Conservation (phyloP, 1,140 invertebrate genomes). For the Diplogasteroides magnus region DNA sequence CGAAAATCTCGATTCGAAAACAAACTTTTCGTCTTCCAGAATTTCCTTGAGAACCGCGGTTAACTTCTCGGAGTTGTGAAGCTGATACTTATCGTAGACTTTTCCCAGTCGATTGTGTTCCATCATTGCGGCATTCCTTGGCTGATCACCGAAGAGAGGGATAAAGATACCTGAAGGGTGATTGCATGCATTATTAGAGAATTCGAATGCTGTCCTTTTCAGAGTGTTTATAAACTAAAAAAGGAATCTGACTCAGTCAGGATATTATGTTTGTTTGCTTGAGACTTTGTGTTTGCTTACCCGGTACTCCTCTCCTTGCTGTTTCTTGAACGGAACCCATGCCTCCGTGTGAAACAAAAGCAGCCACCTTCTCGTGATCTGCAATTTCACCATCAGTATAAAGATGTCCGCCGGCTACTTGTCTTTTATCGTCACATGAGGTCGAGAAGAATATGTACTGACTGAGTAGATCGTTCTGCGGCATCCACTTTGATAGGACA, state of each 20-base stretch:
- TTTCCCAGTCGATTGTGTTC: not conserved
- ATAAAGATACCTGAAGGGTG: not conserved
- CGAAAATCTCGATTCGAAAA: no score
- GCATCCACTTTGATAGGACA: not conserved
- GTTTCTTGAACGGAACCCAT: not conserved
- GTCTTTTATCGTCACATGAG: no score
- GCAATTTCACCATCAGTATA: not conserved
- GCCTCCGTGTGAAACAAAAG: not conserved
- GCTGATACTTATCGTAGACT: no score
- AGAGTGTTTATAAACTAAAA: no score
- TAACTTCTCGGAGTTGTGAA: no score
- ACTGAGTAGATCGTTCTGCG: not conserved
- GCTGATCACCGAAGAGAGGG: not conserved
- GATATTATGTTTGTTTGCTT: no score
- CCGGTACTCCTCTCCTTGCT: not conserved
- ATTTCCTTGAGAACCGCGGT: no score
- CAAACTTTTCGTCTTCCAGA: no score
- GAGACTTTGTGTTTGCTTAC: no score
- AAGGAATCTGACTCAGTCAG: no score
- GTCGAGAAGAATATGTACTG: not conserved
- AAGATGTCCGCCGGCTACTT: not conserved
- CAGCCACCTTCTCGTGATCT: not conserved
- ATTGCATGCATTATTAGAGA: not conserved
- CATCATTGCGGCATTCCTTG: not conserved
- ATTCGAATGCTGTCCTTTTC: not conserved